Conservation (phyloP, 2,797 vertebrate genomes). For the Sphenopsis melanotis region DNA sequence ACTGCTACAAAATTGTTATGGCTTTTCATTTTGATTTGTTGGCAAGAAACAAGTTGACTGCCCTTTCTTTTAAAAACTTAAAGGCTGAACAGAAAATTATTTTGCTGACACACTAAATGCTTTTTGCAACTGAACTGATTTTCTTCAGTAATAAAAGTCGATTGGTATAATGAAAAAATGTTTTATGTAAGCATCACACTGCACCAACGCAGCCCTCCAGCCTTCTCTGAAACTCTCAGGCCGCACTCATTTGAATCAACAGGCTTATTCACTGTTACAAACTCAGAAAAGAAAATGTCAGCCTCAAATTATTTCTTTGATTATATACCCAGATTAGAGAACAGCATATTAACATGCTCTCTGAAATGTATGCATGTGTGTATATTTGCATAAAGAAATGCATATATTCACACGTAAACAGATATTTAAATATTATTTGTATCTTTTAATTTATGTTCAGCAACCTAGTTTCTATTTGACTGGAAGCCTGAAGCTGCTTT, state of each 20-base stretch:
- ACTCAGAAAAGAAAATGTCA: neutral
- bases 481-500: neutral
- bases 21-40: slow-evolving; percentile 36
- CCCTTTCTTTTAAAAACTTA: slow-evolving; percentile 19
- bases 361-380: neutral
- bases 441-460: neutral
- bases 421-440: neutral
- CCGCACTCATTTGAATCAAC: neutral
- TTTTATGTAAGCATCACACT: neutral
- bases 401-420: neutral
- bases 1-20: slow-evolving; percentile 25
- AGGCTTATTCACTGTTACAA: neutral
- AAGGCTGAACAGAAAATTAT: slow-evolving; percentile 10
- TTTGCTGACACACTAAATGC: slow-evolving; percentile 34
- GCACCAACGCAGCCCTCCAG: neutral
- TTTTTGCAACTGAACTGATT: slow-evolving; percentile 5
- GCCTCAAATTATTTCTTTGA: neutral
- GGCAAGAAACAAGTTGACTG: slow-evolving; percentile 10
- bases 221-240: neutral
- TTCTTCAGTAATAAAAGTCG: slow-evolving; percentile 46
- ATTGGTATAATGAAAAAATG: slow-evolving; percentile 19
- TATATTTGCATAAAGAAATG: neutral
- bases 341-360: neutral
- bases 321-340: neutral
- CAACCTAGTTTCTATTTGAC: neutral